phyloP scores from a whole-genome alignment of 1,140 invertebrate genomes.

The Drosophila watanabei region DNA sequence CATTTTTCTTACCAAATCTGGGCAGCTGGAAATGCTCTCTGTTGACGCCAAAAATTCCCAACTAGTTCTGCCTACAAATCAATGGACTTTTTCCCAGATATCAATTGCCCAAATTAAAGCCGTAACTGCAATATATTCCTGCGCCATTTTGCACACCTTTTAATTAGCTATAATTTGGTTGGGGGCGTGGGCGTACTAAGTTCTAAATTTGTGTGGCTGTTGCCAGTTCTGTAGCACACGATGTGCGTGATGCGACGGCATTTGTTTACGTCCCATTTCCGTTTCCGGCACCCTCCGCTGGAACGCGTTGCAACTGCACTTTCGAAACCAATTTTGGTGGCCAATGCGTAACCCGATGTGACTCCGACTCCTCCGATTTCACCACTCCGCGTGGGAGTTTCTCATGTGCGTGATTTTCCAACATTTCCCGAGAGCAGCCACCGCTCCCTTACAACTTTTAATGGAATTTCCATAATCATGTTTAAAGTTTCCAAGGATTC shows the following conservation, averaged over 20 bases:
- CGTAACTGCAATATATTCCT: not conserved
- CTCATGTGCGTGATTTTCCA: conserved; percentile 65
- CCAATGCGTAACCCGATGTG: conserved; percentile 57
- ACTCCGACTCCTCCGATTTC: not conserved
- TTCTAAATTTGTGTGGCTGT: conserved; percentile 11
- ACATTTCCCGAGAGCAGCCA: conserved; percentile 52
- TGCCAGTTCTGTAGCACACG: conserved; percentile 38
- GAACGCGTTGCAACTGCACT: conserved; percentile 36
- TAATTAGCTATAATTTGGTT: not conserved
- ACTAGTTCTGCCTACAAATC: not conserved
- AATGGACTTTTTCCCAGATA: not conserved
- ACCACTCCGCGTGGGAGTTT: not conserved
- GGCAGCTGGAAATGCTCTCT: not conserved
- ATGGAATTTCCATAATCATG: conserved; percentile 74
- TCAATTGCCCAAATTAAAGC: not conserved
- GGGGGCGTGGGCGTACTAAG: not conserved
- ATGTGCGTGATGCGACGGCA: conserved; percentile 68
- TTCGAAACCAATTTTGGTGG: conserved; percentile 2
- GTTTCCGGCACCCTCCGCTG: conserved; percentile 46
- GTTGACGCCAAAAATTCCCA: not conserved
- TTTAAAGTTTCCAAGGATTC: conserved; percentile 46
- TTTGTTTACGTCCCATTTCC: conserved; percentile 78
- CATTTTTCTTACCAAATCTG: not conserved
- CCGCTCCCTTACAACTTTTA: conserved; percentile 61
- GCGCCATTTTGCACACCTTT: not conserved